A percentile compares a stretch with the other conserved stretches of the same genome.
Conservation (phyloP, 53 echinoderm and acorn worm genomes). For the Actinopyga echinites region DNA sequence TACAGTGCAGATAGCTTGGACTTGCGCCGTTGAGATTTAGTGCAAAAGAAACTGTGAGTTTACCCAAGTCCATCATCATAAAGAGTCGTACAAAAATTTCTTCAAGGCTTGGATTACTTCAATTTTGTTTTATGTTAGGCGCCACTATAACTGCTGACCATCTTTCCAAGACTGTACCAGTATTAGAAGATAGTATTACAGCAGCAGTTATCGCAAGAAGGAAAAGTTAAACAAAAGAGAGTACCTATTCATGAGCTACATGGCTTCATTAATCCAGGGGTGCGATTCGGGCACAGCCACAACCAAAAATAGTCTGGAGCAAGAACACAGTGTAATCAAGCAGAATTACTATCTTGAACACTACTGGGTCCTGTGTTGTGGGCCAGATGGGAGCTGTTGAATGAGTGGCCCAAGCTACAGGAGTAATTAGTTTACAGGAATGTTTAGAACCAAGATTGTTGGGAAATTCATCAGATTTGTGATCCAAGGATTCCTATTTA, state of each 20-base stretch:
- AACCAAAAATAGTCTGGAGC: slow-evolving; percentile 79
- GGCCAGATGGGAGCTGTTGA: slow-evolving; percentile 66
- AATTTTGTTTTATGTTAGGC: slow-evolving; percentile 45
- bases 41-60: no score
- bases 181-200: slow-evolving; percentile 93
- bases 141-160: slow-evolving; percentile 78
- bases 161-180: slow-evolving; percentile 87
- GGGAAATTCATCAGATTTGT: no score
- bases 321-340: slow-evolving; percentile 75
- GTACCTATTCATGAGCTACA: slow-evolving; percentile 83
- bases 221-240: slow-evolving; percentile 88
- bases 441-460: no score
- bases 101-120: no score
- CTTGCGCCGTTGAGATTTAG: neutral
- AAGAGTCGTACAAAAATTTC: neutral
- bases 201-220: slow-evolving; percentile 63
- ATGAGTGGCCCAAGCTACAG: slow-evolving; percentile 45
- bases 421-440: slow-evolving; percentile 23
- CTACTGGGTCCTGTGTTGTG: slow-evolving; percentile 72
- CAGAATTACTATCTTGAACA: slow-evolving; percentile 74
- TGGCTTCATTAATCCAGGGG: slow-evolving; percentile 61
- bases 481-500: no score
- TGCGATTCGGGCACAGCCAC: slow-evolving; percentile 81
- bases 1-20: no score
- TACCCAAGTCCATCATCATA: neutral